phyloP scores from a whole-genome alignment of 2,113 vertebrate genomes.

The Vombatus ursinus region DNA sequence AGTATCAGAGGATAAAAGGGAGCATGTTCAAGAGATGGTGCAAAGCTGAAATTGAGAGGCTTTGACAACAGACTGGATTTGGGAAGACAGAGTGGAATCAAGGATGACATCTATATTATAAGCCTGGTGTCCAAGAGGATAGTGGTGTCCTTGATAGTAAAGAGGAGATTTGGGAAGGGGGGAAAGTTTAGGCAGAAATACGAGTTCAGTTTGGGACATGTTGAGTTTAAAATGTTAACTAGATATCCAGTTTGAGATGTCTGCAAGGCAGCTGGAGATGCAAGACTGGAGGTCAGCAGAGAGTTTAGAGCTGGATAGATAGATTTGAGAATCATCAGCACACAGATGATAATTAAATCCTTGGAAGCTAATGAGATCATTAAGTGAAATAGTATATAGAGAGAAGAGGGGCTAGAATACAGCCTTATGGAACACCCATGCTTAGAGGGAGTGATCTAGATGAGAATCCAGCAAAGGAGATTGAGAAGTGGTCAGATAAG shows the following conservation, averaged over 20 bases:
- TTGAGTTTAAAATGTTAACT: not conserved
- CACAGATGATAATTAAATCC: no score
- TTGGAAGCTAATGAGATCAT: no score
- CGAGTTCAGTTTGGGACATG: not conserved
- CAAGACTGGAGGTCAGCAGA: no score
- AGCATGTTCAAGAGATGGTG: not conserved
- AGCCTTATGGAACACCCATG: no score
- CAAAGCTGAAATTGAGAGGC: not conserved
- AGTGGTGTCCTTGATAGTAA: not conserved
- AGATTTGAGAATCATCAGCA: no score
- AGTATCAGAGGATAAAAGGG: not conserved
- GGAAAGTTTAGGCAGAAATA: not conserved
- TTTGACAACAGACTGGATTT: not conserved
- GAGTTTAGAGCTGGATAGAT: no score
- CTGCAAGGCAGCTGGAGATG: no score
- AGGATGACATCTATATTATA: not conserved
- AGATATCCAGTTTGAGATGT: not conserved
- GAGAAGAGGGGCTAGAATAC: no score
- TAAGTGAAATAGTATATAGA: no score
- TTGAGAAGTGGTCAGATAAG: no score
- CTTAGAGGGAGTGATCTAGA: no score
- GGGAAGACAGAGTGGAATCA: not conserved
- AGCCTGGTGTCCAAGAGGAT: not conserved
- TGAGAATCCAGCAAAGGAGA: no score
- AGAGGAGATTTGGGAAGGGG: not conserved